Conservation (phyloP, 2,113 vertebrate species). For the Salvator merianae region DNA sequence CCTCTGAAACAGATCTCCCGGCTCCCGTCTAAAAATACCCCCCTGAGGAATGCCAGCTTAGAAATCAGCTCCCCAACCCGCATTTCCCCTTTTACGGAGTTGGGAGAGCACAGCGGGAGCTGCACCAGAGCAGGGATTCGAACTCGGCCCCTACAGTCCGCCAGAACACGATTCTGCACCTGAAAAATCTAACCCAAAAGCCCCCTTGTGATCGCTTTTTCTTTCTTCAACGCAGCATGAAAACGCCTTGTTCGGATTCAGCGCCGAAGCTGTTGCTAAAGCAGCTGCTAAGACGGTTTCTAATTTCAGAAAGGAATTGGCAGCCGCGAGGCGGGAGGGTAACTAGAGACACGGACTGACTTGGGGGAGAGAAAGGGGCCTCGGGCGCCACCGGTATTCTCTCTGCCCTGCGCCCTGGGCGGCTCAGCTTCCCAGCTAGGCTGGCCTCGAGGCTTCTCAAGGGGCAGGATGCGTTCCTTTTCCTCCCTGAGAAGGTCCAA, state of each 20-base stretch:
- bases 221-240: not conserved
- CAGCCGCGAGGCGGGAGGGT: not conserved
- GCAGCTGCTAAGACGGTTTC: not conserved
- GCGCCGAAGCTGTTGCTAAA: too few relatives aligned
- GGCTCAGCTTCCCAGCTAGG: not conserved
- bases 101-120: not conserved
- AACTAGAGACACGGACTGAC: not conserved
- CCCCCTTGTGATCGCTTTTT: too few relatives aligned
- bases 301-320: not conserved
- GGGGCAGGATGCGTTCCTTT: too few relatives aligned
- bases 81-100: not conserved
- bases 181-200: too few relatives aligned
- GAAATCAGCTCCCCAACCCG: too few relatives aligned
- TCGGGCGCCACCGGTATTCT: too few relatives aligned
- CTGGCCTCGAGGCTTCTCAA: not conserved
- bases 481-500: too few relatives aligned
- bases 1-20: conserved; percentile 73
- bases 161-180: too few relatives aligned
- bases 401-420: too few relatives aligned
- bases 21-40: conserved; percentile 83
- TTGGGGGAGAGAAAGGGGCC: not conserved
- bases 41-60: not conserved
- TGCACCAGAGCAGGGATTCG: not conserved
- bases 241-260: not conserved
- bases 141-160: not conserved